Percentiles rank a stretch among this genome's conserved stretches.
Evolutionary conservation across 2,888 invertebrate genomes (phyloP).

Genomic region (Sturmia bella): DNA sequence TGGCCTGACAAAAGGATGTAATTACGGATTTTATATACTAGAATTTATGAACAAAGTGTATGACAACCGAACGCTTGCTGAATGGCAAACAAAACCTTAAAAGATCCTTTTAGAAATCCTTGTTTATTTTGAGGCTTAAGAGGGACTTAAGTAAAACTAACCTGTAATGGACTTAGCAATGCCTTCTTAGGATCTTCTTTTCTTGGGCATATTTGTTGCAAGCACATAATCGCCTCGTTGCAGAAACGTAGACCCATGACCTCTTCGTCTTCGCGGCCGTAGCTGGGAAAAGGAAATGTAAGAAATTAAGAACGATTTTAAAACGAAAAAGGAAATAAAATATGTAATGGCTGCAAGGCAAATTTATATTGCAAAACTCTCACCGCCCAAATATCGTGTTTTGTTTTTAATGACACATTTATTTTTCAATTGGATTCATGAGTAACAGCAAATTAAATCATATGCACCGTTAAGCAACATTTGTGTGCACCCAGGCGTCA

Average conservation of each 20-base stretch:
- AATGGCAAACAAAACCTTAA: too few species aligned
- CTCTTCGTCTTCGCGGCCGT: constrained; percentile 98
- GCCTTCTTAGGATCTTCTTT: constrained; percentile 84
- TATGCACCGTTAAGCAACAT: neutral
- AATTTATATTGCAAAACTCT: neutral
- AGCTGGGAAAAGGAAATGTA: constrained; percentile 83
- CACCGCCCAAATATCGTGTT: neutral
- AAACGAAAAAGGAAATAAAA: too few species aligned
- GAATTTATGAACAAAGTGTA: too few species aligned
- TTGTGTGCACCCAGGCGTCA: constrained; percentile 16
- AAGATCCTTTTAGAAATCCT: too few species aligned
- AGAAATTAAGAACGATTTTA: neutral
- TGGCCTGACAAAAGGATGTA: too few species aligned
- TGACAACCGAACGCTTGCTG: too few species aligned
- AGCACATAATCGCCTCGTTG: constrained; percentile 97
- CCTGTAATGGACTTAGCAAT: constrained; percentile 88
- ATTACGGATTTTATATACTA: too few species aligned
- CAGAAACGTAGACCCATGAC: constrained; percentile 99
- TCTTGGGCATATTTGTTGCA: constrained; percentile 92
- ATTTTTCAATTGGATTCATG: neutral
- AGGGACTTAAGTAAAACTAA: constrained; percentile 81
- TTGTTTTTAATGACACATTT: neutral
- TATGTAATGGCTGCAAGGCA: too few species aligned
- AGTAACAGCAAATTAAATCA: constrained; percentile 5
- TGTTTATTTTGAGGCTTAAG: too few species aligned